Conservation (phyloP, 2,888 invertebrate genomes). For the Antheraea yamamai region DNA sequence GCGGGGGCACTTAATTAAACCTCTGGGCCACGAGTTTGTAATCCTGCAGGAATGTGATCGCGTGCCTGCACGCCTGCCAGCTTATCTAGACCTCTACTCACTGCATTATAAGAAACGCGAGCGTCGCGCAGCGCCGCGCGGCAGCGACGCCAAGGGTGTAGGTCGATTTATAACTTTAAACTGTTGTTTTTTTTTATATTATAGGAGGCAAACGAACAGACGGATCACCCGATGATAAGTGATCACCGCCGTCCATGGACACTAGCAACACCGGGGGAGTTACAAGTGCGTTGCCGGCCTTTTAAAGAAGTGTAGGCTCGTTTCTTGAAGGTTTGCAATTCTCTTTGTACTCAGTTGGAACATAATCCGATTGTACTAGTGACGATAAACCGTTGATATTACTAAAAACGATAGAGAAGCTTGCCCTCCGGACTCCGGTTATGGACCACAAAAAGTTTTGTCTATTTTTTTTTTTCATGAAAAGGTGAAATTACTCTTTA, state of each 20-base stretch:
- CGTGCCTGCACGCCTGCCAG: conserved; percentile 33
- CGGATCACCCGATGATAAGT: no score
- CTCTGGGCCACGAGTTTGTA: conserved; percentile 56
- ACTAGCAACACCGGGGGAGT: no score
- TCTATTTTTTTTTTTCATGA: no score
- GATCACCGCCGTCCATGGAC: no score
- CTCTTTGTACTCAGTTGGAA: neutral
- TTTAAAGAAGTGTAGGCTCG: no score
- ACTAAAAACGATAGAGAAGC: neutral
- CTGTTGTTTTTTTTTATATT: no score
- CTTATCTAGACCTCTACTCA: conserved; percentile 24
- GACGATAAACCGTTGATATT: neutral
- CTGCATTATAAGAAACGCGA: neutral
- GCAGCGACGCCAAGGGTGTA: neutral
- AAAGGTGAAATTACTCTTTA: neutral
- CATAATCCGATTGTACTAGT: neutral
- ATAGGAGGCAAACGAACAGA: no score
- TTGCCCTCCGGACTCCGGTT: neutral
- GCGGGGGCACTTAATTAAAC: conserved; percentile 58
- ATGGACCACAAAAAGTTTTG: neutral
- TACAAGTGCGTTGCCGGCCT: no score
- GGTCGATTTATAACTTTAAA: neutral
- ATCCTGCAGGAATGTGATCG: conserved; percentile 54
- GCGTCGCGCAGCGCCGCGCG: neutral
- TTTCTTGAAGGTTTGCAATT: no score